These are phyloP conservation scores for Catagonus wagneri DNA, from an alignment of 2,113 vertebrate species.

Conservation along the genomic window DNA sequence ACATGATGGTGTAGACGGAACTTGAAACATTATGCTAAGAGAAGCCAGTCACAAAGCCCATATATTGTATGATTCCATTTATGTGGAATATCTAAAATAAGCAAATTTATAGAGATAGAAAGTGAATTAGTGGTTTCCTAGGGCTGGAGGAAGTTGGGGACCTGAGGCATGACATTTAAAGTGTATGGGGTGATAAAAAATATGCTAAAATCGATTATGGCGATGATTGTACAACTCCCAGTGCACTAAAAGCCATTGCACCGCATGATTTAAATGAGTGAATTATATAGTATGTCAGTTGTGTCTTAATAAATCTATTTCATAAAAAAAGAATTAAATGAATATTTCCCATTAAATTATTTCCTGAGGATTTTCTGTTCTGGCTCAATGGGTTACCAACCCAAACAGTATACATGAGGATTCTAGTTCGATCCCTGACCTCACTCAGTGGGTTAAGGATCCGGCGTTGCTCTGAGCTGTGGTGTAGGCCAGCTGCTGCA, in stretches of 20 bases:
- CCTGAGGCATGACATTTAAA: background rate
- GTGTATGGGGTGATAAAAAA: background rate
- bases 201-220: background rate
- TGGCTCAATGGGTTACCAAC: too few relatives aligned
- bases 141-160: too few relatives aligned
- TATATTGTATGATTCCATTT: background rate
- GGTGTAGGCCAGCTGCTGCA: too few relatives aligned
- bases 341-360: background rate
- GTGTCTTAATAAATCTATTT: background rate
- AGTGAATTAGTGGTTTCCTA: background rate
- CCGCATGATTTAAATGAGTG: background rate
- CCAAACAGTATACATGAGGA: too few relatives aligned
- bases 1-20: background rate
- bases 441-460: too few relatives aligned
- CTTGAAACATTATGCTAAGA: background rate
- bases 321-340: background rate
- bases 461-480: too few relatives aligned
- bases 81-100: background rate
- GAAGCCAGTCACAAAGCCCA: background rate
- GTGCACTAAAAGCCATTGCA: background rate
- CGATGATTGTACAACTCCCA: background rate
- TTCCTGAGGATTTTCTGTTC: background rate
- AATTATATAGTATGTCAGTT: background rate
- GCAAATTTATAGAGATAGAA: background rate
- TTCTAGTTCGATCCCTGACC: too few relatives aligned